Evolutionary conservation across 2,113 vertebrate species (phyloP).

Genomic region (Meles meles): DNA sequence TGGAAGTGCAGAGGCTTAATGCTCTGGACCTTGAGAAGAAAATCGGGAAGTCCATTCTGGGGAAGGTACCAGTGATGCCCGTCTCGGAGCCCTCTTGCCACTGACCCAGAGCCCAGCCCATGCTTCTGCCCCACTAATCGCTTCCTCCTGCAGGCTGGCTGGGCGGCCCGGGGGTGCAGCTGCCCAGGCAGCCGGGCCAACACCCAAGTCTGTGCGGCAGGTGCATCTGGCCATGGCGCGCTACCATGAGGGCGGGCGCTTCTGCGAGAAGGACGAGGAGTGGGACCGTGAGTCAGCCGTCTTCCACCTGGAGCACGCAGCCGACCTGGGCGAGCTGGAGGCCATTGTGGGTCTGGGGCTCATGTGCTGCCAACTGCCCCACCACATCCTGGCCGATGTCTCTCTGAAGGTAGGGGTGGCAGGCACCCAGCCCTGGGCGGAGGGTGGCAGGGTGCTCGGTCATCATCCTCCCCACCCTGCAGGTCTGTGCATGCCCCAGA

Average conservation of each 20-base stretch:
- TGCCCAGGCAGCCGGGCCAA: neutral
- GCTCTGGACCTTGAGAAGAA: slow-evolving; percentile 89
- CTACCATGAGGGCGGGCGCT: slow-evolving; percentile 94
- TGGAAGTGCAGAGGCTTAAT: slow-evolving; percentile 93
- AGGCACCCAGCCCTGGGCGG: neutral
- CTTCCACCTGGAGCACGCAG: slow-evolving; percentile 93
- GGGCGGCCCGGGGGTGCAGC: neutral
- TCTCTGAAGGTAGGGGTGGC: slow-evolving; percentile 85
- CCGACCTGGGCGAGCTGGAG: slow-evolving; percentile 95
- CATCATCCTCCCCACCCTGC: neutral
- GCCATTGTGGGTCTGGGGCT: slow-evolving; percentile 93
- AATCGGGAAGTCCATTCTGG: slow-evolving; percentile 94
- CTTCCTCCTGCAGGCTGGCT: neutral
- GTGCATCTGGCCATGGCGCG: slow-evolving; percentile 97
- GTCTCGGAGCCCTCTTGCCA: neutral
- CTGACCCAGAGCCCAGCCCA: neutral
- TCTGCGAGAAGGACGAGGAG: slow-evolving; percentile 90
- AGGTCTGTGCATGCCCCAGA: neutral
- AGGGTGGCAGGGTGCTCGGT: rapidly evolving
- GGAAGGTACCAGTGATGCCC: slow-evolving; percentile 86
- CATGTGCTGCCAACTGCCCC: slow-evolving; percentile 92
- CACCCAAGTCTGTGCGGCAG: slow-evolving; percentile 72
- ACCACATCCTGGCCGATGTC: slow-evolving; percentile 92
- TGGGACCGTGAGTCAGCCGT: slow-evolving; percentile 93
- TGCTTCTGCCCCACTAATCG: neutral